Base-by-base conservation (phyloP, 2,797 vertebrate genomes). In the Rhynchotus rufescens region DNA sequence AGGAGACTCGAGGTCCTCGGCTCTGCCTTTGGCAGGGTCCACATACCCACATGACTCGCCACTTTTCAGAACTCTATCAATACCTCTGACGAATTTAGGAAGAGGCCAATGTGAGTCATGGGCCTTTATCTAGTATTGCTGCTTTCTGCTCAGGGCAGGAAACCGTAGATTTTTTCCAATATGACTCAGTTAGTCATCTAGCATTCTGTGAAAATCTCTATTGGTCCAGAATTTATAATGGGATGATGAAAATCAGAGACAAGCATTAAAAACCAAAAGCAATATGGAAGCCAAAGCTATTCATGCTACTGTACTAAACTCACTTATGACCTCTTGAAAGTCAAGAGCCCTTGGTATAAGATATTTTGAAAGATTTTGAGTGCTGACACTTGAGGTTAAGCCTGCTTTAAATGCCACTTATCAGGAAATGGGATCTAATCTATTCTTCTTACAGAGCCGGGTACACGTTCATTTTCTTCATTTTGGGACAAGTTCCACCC, bases 211-310 rank as follows among this genome's bases (percentile, higher is more conserved):
- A 80, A 92, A 89, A 79, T 32, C 59, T 84, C 64, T 88, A 4
- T 76, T 69, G 7, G 23, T 72, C 80, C 54, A 78, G 49, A 82
- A 84, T 75, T 72, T 81, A 42, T 45, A 36, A 16, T 57, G 13
- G 15, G 15, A 34, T 72, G 28, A 40, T 13, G 47, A 91, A 84
- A 83, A 76, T 9, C 14, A 47, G 74, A 72, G 51, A 49, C 61
- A 45, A 7, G 15, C 12, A 40, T 47, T 12, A 7, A 25, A 21
- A 10, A 66, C 40, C 40, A 40, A 40, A 40, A 40, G 40, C 36
- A 57, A n/a, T 12, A 32, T 8, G 10, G 21, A 7, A 83, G 8
- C 10, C 34, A 40, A 15, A 26, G 32, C 19, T 0, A 1, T 0
- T 73, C 8, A n/a, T 57, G 7, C 2, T 68, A 25, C 19, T 36